A percentile compares a stretch with the other conserved stretches of the same genome.
phyloP scores from a whole-genome alignment of 2,888 invertebrate genomes.

The Heliconius sara region DNA sequence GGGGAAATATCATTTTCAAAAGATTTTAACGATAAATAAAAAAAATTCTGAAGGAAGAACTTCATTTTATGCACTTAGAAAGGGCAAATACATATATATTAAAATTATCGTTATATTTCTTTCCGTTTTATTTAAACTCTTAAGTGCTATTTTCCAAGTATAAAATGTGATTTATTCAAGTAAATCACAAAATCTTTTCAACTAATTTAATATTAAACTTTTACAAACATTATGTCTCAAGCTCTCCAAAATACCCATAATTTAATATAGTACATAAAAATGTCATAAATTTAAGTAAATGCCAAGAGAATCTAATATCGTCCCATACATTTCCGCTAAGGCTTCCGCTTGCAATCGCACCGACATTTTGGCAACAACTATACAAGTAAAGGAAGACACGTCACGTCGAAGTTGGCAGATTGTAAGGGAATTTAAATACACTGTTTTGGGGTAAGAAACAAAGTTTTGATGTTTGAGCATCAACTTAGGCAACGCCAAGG shows the following conservation, averaged over 20 bases:
- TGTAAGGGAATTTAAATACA: slow-evolving; percentile 41
- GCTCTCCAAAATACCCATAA: neutral
- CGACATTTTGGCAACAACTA: slow-evolving; percentile 40
- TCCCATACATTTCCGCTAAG: slow-evolving; percentile 14
- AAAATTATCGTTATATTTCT: neutral
- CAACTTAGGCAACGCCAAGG: slow-evolving; percentile 18
- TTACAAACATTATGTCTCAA: neutral
- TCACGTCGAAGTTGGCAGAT: slow-evolving; percentile 30
- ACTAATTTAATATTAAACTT: neutral
- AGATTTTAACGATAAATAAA: neutral
- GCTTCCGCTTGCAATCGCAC: slow-evolving; percentile 19
- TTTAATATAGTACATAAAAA: slow-evolving; percentile 4
- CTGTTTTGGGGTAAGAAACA: slow-evolving; percentile 15
- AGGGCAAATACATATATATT: neutral
- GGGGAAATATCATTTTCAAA: neutral
- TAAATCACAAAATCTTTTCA: neutral
- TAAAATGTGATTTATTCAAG: neutral
- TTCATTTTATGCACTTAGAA: no score
- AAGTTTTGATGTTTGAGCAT: slow-evolving; percentile 31
- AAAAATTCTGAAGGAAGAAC: no score
- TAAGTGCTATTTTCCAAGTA: neutral
- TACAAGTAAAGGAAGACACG: slow-evolving; percentile 17
- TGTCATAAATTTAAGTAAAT: slow-evolving; percentile 6
- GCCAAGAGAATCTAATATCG: slow-evolving; percentile 5
- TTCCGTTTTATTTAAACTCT: neutral